Evolutionary conservation across 2,888 invertebrate species (phyloP).

Genomic region (Iselma pallidipennis): DNA sequence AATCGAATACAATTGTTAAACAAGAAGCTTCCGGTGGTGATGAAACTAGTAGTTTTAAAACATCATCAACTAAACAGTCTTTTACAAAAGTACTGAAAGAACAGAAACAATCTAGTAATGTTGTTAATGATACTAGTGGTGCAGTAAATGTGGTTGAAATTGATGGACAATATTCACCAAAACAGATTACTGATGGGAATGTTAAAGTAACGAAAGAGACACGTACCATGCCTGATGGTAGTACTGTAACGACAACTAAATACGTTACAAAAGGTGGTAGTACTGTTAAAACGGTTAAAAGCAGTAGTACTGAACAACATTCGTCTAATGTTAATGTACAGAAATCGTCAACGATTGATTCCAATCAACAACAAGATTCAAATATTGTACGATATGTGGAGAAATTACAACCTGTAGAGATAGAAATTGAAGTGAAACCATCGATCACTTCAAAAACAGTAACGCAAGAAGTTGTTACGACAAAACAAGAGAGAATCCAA

Average conservation of each 20-base stretch:
- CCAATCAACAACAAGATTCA: background rate
- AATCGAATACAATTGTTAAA: constrained; percentile 57
- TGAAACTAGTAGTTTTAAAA: constrained; percentile 55
- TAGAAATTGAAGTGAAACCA: background rate
- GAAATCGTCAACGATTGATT: background rate
- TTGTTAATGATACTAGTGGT: constrained; percentile 44
- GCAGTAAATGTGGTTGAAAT: background rate
- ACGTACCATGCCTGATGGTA: constrained; percentile 68
- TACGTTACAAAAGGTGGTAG: constrained; percentile 61
- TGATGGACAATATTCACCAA: background rate
- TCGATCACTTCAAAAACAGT: background rate
- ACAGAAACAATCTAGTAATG: constrained; percentile 37
- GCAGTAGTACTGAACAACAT: background rate
- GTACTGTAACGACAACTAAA: constrained; percentile 68
- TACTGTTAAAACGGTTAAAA: constrained; percentile 24
- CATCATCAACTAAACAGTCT: constrained; percentile 48
- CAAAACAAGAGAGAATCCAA: background rate
- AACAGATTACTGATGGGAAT: background rate
- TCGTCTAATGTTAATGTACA: background rate
- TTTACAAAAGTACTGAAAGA: constrained; percentile 50
- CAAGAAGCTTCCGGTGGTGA: constrained; percentile 61
- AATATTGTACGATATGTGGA: background rate
- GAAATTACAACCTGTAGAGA: background rate
- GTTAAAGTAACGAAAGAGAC: constrained; percentile 69
- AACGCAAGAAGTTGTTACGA: background rate